phyloP scores from a whole-genome alignment of 2,113 vertebrate species.

The Actenoides lindsayi region DNA sequence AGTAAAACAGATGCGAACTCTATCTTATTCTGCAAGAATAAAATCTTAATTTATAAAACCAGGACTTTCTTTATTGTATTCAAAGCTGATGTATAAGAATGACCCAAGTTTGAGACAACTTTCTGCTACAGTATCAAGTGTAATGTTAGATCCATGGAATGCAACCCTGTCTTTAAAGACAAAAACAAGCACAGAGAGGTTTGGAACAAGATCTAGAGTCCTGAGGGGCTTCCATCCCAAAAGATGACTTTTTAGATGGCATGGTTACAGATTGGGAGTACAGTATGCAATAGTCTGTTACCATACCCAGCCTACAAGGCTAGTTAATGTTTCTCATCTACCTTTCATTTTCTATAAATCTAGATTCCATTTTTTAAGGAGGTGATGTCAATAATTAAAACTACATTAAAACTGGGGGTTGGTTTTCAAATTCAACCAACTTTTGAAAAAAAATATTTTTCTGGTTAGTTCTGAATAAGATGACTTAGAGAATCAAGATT shows the following conservation, averaged over 20 bases:
- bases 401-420: neutral
- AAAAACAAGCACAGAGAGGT: fast-evolving
- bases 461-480: neutral
- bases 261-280: neutral
- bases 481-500: neutral
- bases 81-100: neutral
- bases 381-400: neutral
- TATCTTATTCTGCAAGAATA: neutral
- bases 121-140: neutral
- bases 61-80: neutral
- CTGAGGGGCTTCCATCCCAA: neutral
- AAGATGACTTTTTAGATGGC: neutral
- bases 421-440: neutral
- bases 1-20: neutral
- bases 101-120: neutral
- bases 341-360: neutral
- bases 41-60: neutral
- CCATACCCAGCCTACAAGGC: fast-evolving
- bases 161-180: neutral
- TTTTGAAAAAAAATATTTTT: neutral
- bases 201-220: neutral
- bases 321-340: neutral
- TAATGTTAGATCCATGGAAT: neutral
- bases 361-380: neutral
- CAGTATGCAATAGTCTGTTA: neutral